A percentile compares a stretch with the other conserved stretches of the same genome.
Evolutionary conservation across 2,113 vertebrate species (phyloP).

Genomic region (Neotragus moschatus): DNA sequence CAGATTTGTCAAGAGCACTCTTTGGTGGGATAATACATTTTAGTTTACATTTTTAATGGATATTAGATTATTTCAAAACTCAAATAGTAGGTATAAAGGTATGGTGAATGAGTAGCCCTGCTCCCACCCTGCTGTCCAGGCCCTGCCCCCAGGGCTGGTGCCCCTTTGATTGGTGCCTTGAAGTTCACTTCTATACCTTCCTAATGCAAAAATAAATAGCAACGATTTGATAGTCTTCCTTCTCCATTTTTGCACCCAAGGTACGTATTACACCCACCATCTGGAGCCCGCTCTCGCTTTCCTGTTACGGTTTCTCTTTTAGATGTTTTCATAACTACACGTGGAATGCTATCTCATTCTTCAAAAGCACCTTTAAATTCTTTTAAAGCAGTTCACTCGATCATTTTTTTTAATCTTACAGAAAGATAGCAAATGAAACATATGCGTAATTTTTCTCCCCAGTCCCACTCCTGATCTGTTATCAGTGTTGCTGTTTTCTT

Average conservation of each 20-base stretch:
- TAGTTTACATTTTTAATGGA: neutral
- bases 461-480: neutral
- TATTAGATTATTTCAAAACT: neutral
- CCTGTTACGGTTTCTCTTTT: neutral
- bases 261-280: rapidly evolving
- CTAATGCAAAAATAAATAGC: neutral
- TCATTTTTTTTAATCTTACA: neutral
- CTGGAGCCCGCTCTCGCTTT: neutral
- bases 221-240: neutral
- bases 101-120: neutral
- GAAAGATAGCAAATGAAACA: neutral
- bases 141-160: too few relatives aligned
- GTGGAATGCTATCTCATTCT: neutral
- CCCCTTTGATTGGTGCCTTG: neutral
- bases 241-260: rapidly evolving
- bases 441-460: neutral
- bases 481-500: neutral
- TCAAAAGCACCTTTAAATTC: neutral
- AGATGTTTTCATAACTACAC: neutral
- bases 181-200: neutral
- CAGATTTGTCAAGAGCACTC: neutral
- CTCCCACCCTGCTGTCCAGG: neutral
- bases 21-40: neutral
- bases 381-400: neutral
- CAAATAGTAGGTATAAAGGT: neutral